Percentiles rank a stretch among this genome's conserved stretches.
These are phyloP conservation scores for Seira musarum DNA, from an alignment of 2,888 invertebrate species.

Conservation along the genomic window DNA sequence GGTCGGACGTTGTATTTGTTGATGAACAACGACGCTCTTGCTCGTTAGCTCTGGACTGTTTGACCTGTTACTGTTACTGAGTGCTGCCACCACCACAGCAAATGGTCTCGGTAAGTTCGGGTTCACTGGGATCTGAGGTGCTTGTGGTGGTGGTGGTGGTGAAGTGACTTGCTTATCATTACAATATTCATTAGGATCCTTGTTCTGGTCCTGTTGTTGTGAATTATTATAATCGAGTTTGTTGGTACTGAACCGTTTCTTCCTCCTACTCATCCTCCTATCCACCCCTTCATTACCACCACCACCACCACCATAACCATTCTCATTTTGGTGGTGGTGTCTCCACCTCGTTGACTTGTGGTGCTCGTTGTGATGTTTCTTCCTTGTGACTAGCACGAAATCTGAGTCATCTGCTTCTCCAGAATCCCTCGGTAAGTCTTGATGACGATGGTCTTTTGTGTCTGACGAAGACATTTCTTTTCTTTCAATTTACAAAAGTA, in stretches of 20 bases:
- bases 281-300: background rate
- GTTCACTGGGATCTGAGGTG: background rate
- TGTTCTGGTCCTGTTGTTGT: background rate
- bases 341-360: background rate
- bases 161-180: background rate
- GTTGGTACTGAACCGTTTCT: background rate
- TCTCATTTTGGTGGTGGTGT: conserved; percentile 4
- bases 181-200: no score
- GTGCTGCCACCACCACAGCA: background rate
- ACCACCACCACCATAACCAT: no score
- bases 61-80: no score
- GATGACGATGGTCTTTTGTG: background rate
- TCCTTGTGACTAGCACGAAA: conserved; percentile 30
- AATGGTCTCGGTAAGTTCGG: background rate
- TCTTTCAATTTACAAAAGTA: background rate
- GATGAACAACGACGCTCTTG: background rate
- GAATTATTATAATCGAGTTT: conserved; percentile 15
- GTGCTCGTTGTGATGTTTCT: conserved; percentile 20
- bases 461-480: background rate
- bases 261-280: background rate
- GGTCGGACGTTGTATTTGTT: background rate
- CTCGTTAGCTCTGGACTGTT: background rate
- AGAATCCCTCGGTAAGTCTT: background rate
- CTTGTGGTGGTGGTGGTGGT: background rate
- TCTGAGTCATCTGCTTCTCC: conserved; percentile 31